These are phyloP conservation scores for Xenopus borealis DNA, from an alignment of 2,113 vertebrate genomes.

Conservation along the genomic window DNA sequence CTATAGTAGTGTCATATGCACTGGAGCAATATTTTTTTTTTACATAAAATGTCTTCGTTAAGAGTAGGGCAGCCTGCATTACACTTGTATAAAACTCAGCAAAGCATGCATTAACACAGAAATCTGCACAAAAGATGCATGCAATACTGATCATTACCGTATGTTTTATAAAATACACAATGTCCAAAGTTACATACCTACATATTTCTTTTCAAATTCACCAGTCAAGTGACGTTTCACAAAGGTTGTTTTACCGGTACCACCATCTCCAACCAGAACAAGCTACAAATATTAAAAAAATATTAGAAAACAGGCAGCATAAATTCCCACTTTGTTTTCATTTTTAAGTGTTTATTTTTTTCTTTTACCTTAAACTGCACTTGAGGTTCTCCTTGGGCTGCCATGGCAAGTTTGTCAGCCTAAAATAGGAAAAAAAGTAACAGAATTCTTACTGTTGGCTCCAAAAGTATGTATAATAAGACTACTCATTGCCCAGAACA, in stretches of 20 bases:
- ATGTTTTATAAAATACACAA: too few species aligned
- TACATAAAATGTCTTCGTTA: too few species aligned
- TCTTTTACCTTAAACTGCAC: constrained; percentile 76
- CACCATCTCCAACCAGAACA: constrained; percentile 93
- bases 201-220: constrained; percentile 99
- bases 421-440: background rate
- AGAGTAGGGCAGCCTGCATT: too few species aligned
- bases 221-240: constrained; percentile 95
- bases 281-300: constrained; percentile 66
- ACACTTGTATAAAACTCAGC: too few species aligned
- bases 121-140: too few species aligned
- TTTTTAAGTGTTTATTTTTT: background rate
- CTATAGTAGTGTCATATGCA: too few species aligned
- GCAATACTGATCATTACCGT: too few species aligned
- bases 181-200: constrained; percentile 71
- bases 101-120: too few species aligned
- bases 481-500: constrained; percentile 22
- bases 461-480: constrained; percentile 8
- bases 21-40: too few species aligned
- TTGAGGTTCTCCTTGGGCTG: constrained; percentile 75
- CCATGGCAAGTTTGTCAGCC: constrained; percentile 64
- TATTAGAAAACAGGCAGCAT: too few species aligned
- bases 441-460: background rate
- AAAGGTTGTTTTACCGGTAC: constrained; percentile 96
- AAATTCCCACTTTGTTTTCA: background rate